Evolutionary conservation across 2,797 vertebrate genomes (phyloP).

Genomic region (Sebastes miniatus): DNA sequence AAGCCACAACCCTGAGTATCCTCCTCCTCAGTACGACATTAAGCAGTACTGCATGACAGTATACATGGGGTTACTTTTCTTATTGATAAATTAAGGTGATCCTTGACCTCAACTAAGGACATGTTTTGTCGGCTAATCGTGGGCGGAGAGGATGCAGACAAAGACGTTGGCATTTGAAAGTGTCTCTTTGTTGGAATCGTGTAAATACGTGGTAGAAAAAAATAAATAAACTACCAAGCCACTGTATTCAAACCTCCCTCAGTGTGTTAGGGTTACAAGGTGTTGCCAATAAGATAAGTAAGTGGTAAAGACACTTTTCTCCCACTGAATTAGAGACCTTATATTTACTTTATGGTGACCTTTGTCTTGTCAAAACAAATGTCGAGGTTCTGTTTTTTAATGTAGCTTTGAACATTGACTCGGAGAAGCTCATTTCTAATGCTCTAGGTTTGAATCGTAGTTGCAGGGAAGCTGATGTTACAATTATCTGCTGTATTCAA

Average conservation of each 20-base stretch:
- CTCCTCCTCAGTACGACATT: too few species aligned
- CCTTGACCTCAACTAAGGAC: neutral
- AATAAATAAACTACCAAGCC: neutral
- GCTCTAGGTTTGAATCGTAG: too few species aligned
- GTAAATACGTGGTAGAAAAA: neutral
- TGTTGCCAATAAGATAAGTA: neutral
- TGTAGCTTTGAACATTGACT: neutral
- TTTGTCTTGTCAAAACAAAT: neutral
- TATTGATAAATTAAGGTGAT: neutral
- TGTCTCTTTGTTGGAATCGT: neutral
- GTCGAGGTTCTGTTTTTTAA: too few species aligned
- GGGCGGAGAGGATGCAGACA: neutral
- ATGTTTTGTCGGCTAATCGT: neutral
- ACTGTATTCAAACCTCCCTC: neutral
- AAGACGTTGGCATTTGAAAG: neutral
- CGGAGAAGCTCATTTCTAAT: fast-evolving
- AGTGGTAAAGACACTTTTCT: neutral
- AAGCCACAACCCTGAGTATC: neutral
- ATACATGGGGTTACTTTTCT: neutral
- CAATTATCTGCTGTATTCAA: neutral
- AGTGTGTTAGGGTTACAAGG: neutral
- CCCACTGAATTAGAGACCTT: neutral
- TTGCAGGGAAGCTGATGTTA: neutral
- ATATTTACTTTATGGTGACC: neutral
- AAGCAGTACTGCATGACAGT: neutral